These are phyloP conservation scores for Xanthia icteritia DNA, from an alignment of 2,888 invertebrate species.

Conservation along the genomic window DNA sequence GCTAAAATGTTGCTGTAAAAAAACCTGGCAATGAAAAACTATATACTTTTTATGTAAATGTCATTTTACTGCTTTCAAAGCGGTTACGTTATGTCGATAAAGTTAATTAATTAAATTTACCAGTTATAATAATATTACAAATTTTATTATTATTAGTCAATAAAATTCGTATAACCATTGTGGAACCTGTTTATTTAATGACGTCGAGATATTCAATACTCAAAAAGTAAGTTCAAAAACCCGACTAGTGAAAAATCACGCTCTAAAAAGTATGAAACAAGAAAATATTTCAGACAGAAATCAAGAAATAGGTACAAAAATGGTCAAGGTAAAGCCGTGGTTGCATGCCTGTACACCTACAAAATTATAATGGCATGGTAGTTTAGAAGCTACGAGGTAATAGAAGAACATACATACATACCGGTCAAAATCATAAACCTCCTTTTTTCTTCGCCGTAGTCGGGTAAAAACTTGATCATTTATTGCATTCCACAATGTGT, in stretches of 20 bases:
- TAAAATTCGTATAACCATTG: background rate
- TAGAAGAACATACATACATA: too few species aligned
- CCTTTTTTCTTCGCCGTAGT: too few species aligned
- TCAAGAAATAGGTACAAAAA: too few species aligned
- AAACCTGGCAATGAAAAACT: background rate
- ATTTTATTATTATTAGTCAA: background rate
- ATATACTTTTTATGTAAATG: conserved; percentile 12
- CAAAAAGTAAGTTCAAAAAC: background rate
- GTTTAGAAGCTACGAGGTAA: too few species aligned
- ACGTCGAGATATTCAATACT: background rate
- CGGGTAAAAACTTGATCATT: background rate
- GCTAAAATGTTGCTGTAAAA: conserved; percentile 9
- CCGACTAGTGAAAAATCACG: too few species aligned
- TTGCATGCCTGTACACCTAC: too few species aligned
- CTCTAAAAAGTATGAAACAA: too few species aligned
- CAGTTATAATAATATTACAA: conserved; percentile 16
- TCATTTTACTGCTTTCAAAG: background rate
- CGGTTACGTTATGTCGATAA: conserved; percentile 6
- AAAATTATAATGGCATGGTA: too few species aligned
- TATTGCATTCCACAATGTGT: conserved; percentile 1
- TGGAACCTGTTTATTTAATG: background rate
- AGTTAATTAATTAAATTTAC: background rate
- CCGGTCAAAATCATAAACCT: too few species aligned
- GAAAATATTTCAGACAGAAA: too few species aligned
- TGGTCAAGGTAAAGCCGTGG: too few species aligned